Evolutionary conservation across 2,797 vertebrate species (phyloP), one percentile per base, ranked within the genome.

Genomic region (Hypotaenidia okinawae): DNA sequence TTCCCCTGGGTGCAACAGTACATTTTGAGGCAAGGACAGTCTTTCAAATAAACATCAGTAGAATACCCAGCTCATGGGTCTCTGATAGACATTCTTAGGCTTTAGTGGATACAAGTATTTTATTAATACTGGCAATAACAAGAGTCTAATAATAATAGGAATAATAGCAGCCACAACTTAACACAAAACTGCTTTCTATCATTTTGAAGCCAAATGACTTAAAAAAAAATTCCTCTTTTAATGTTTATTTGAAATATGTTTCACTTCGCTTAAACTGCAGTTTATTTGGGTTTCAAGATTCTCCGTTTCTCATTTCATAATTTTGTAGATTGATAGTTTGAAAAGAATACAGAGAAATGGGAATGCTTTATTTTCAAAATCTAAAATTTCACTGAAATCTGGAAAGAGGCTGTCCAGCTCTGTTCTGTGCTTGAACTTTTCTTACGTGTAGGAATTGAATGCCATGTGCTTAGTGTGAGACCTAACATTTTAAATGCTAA

Each of bases 1-100:
- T 51, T 93, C 89, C 86, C 94, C 11, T 28, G 87, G 39, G 83
- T 62, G 43, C 33, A 70, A 32, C 73, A 79, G 57, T 84, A 94
- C 90, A 96, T 94, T 86, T 81, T 49, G 39, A 86, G 63, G 70
- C 57, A 89, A 89, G 64, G 67, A 47, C 49, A 63, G 77, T 77
- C 89, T 96, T 90, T 94, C 81, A 95, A 94, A 95, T 82, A 84
- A 90, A 84, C 74, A 96, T 89, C 45, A 61, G 52, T 96, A 77
- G 86, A 76, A 76, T 64, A 86, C 23, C 52, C 33, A 88, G 59
- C 67, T 77, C 57, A 10, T 11, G 54, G 27, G 33, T 79, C 49
- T 76, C 77, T 79, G 59, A 51, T 49, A 52, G 83, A 64, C 58
- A 64, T 95, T 91, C 67, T 82, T 94, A 70, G 49, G 43, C 43